Conservation (phyloP, 2,888 invertebrate species). For the Cataglyphis cursor region DNA sequence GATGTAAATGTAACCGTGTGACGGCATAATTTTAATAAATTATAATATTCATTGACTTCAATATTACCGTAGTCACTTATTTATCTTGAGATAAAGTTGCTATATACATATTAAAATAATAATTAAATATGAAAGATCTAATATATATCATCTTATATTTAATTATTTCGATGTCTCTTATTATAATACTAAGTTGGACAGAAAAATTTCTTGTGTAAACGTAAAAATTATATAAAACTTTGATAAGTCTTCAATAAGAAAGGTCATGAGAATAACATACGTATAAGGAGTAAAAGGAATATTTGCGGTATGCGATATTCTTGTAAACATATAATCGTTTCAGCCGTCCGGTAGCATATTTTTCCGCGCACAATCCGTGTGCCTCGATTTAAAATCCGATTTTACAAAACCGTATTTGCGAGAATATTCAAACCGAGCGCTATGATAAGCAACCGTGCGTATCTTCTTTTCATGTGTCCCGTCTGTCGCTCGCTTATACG, state of each 20-base stretch:
- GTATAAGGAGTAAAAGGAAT: not conserved
- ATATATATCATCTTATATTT: not conserved
- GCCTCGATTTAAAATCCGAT: conserved; percentile 38
- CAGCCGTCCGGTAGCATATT: not conserved
- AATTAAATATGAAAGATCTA: not conserved
- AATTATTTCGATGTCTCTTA: conserved; percentile 21
- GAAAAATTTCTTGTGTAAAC: not conserved
- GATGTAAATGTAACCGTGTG: conserved; percentile 36
- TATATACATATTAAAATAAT: not conserved
- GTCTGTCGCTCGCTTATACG: not conserved
- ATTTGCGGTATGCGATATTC: not conserved
- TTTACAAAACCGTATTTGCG: conserved; percentile 29
- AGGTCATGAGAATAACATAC: not conserved
- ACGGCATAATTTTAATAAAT: conserved; percentile 28
- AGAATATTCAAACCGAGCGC: conserved; percentile 34
- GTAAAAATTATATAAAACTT: not conserved
- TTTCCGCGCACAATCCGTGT: conserved; percentile 16
- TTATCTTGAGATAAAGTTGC: conserved; percentile 24
- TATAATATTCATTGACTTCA: conserved; percentile 12
- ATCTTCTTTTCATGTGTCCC: conserved; percentile 14
- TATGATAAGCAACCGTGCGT: conserved; percentile 42
- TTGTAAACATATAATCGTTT: conserved; percentile 31
- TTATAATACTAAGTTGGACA: not conserved
- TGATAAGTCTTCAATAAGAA: not conserved
- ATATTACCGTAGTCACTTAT: conserved; percentile 13